Evolutionary conservation across 2,113 vertebrate genomes (phyloP), one percentile per base, ranked within the genome.

Genomic region (Spilogale gracilis): DNA sequence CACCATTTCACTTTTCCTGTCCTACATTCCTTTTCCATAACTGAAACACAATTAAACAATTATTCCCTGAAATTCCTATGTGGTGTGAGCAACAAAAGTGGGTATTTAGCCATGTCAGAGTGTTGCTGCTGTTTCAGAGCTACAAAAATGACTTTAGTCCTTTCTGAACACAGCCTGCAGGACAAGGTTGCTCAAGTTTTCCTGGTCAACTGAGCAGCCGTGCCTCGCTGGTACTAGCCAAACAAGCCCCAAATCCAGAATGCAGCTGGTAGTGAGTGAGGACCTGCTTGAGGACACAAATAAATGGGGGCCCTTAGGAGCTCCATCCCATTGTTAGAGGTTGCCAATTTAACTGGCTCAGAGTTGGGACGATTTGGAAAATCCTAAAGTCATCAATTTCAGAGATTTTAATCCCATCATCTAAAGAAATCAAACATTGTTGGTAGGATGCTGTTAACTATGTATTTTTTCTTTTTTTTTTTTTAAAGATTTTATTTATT

Each of bases 351-450:
- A 52, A 82, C 38, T 91, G 78, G 67, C 63, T 85, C 71, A 79
- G 38, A 92, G 20, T 38, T 87, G 20, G 20, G 43, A 48, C 0
- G 2, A 82, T 48, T 65, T 54, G 20, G 71, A 91, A 94, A 95
- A 80, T 81, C 30, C 43, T 83, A 71, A 65, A 52, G 71, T 80
- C 76, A 88, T 71, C 18, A 27, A 10, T 87, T 94, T 81, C 60
- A 78, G 58, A 76, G 52, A 73, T 20, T 48, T 83, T 63, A 58
- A 96, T 85, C n/a, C 52, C n/a, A 94, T 67, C n/a, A 94, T 67
- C 12, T n/a, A 92, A 83, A 87, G 50, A 94, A 91, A 83, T 10
- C 65, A 69, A 93, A 85, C 32, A 85, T 85, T 74, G 60, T 67
- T 93, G 52, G 45, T 50, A 86, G 69, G 43, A 94, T 43, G 27